A percentile compares a stretch with the other conserved stretches of the same genome.
Conservation (phyloP, 2,113 vertebrate species). For the Puma concolor region DNA sequence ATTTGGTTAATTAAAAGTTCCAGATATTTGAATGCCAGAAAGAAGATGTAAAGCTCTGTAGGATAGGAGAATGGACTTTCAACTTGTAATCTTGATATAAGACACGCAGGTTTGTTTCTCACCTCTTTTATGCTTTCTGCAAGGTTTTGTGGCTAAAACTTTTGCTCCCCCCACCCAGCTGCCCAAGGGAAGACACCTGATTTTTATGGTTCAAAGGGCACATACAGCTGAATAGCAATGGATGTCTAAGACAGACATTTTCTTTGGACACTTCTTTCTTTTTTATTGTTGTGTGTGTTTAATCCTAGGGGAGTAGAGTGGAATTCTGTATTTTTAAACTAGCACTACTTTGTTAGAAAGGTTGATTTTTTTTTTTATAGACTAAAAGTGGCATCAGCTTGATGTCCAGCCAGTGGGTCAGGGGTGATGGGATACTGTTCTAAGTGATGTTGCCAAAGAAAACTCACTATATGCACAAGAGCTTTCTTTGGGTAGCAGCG, state of each 20-base stretch:
- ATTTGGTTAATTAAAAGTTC: not conserved
- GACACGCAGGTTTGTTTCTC: not conserved
- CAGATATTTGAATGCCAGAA: not conserved
- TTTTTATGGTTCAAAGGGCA: not conserved
- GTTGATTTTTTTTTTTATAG: slow-evolving; percentile 33
- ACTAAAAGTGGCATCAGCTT: not conserved
- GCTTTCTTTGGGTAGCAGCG: not conserved
- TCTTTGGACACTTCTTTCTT: not conserved
- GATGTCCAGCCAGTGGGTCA: not conserved
- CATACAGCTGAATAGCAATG: not conserved
- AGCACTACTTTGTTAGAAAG: not conserved
- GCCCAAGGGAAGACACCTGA: not conserved
- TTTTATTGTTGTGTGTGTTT: not conserved
- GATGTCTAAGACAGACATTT: not conserved
- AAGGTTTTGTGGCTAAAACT: not conserved
- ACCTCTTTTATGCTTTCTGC: not conserved
- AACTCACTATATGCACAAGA: not conserved
- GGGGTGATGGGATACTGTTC: not conserved
- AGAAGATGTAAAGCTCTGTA: not conserved
- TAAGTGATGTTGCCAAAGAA: not conserved
- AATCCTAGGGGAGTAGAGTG: not conserved
- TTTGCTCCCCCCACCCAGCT: not conserved
- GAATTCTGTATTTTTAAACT: not conserved
- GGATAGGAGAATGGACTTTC: not conserved
- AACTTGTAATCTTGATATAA: not conserved